Evolutionary conservation across 2,113 vertebrate genomes (phyloP), one percentile per base, ranked within the genome.

Genomic region (Chloropsis hardwickii): DNA sequence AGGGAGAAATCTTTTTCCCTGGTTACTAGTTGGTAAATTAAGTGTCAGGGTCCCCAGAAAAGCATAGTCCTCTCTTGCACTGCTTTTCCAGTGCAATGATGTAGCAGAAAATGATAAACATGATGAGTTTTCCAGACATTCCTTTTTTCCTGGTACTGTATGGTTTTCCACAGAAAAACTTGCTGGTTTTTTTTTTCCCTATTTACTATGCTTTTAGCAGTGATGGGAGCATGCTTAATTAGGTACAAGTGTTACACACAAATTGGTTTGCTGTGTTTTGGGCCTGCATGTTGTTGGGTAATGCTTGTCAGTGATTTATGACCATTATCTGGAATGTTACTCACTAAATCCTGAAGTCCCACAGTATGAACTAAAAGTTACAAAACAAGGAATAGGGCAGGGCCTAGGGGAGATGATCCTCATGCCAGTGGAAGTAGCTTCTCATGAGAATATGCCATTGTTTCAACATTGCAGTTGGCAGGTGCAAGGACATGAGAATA

Each of bases 131-230:
- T 94, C 50, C 39, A 50, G 28, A 20, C 2, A 9, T 48, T 18
- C 2, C 31, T 85, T 85, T 92, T 71, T 14, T 14, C 6, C 14
- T 61, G 10, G 3, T 45, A 27, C 19, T 27, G 2, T 66, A 28
- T 20, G 4, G 2, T 53, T 90, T 79, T 66, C 22, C 8, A 31
- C 58, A 33, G 20, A 3, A 31, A 54, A 66, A 28, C 5, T 40
- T 4, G 0, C 3, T 35, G 3, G 0, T 4, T 24, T 76, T 27
- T 78, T 2, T 5, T 40, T 11, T 11, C 40, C 20, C 10, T 56
- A 4, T 54, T 67, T 31, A 31, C 48, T n/a, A 51, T 69, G 14
- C 4, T 87, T 65, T 73, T 81, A 84, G 13, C 33, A 56, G 12
- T 73, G 45, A 58, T 66, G 12, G 51, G 19, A 84, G 4, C 19